A percentile compares a stretch with the other conserved stretches of the same genome.
Evolutionary conservation across 64 coral and sea anemone genomes (phyloP).

Genomic region (Anthopleura sola): DNA sequence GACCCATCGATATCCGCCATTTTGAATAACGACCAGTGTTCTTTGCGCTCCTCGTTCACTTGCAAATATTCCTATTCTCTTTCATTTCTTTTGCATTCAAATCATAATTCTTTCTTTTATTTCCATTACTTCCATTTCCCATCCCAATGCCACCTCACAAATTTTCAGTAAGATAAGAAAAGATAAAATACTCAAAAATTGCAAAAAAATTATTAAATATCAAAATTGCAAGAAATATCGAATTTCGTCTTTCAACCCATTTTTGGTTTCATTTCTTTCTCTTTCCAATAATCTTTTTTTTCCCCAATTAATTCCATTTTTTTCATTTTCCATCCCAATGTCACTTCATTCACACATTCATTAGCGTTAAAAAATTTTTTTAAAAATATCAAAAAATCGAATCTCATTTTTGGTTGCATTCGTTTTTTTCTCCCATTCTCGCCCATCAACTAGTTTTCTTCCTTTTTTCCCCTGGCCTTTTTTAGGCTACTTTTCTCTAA

Average conservation of each 20-base stretch:
- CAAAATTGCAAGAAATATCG: too few relatives aligned
- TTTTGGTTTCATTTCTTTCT: neutral
- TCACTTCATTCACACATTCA: neutral
- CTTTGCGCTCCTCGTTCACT: neutral
- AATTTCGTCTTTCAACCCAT: neutral
- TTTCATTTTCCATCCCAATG: neutral
- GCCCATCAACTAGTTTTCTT: too few relatives aligned
- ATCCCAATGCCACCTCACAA: neutral
- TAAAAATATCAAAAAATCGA: neutral
- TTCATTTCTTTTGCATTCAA: too few relatives aligned
- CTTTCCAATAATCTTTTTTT: neutral
- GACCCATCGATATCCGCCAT: slow-evolving; percentile 12
- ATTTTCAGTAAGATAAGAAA: neutral
- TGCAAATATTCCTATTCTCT: neutral
- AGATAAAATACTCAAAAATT: neutral
- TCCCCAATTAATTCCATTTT: neutral
- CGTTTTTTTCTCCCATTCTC: too few relatives aligned
- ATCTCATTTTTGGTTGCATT: too few relatives aligned
- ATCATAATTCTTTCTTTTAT: neutral
- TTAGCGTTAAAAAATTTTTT: too few relatives aligned
- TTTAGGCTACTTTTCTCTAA: neutral
- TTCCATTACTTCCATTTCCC: neutral
- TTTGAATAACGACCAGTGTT: neutral
- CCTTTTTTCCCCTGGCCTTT: too few relatives aligned
- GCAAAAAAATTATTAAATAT: neutral